Evolutionary conservation across 2,888 invertebrate species (phyloP).

Genomic region (Drosophila borealis): DNA sequence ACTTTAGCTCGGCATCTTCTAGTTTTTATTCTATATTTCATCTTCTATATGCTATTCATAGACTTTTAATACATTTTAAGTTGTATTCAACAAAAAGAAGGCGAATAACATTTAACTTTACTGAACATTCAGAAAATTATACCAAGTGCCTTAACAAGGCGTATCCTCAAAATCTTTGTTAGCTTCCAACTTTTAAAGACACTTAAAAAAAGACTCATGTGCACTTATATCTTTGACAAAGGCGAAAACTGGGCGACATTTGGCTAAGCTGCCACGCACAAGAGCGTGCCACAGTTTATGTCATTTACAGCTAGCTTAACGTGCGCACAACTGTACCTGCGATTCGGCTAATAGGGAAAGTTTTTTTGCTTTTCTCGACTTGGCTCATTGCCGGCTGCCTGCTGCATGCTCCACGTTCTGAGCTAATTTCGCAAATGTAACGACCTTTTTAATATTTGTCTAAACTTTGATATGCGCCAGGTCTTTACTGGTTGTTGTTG

Average conservation of each 20-base stretch:
- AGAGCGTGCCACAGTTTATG: constrained; percentile 4
- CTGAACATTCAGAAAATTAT: too few relatives aligned
- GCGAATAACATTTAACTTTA: too few relatives aligned
- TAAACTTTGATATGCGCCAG: constrained; percentile 46
- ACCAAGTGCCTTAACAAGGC: too few relatives aligned
- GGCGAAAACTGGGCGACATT: constrained; percentile 4
- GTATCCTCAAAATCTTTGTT: too few relatives aligned
- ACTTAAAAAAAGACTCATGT: neutral
- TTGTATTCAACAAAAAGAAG: too few relatives aligned
- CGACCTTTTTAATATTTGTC: constrained; percentile 60
- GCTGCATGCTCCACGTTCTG: constrained; percentile 29
- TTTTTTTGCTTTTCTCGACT: constrained; percentile 17
- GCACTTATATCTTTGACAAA: neutral
- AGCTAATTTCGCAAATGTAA: constrained; percentile 64
- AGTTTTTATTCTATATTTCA: too few relatives aligned
- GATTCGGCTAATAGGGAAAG: constrained; percentile 25
- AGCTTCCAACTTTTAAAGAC: too few relatives aligned
- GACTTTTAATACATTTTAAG: too few relatives aligned
- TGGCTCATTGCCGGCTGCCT: constrained; percentile 47
- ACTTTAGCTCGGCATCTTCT: too few relatives aligned
- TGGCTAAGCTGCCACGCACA: constrained; percentile 1
- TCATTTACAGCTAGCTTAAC: constrained; percentile 29
- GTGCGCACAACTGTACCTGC: constrained; percentile 31
- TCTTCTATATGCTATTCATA: too few relatives aligned
- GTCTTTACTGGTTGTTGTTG: neutral